Percentiles rank a stretch among this genome's conserved stretches.
Conservation (phyloP, 2,797 vertebrate species). For the Percopsis omiscomaycus region DNA sequence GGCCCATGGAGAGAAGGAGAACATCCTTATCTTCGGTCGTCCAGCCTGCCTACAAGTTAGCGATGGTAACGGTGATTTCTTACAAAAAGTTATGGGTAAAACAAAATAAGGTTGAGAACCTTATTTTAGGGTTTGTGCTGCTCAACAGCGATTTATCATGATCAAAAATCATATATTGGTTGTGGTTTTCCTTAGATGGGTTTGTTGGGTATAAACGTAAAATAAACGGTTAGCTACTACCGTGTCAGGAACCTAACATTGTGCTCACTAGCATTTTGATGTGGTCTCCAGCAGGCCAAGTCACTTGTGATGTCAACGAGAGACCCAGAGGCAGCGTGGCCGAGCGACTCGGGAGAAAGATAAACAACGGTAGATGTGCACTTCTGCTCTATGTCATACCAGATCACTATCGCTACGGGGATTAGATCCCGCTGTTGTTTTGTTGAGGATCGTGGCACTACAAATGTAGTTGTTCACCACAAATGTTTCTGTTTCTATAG, state of each 20-base stretch:
- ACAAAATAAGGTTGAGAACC: neutral
- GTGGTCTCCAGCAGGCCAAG: conserved; percentile 28
- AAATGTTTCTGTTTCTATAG: conserved; percentile 31
- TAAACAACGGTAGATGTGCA: conserved; percentile 48
- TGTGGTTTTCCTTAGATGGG: no score
- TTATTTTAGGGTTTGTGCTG: neutral
- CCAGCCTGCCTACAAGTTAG: conserved; percentile 67
- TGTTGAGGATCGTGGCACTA: no score
- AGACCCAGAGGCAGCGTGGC: conserved; percentile 50
- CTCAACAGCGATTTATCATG: no score
- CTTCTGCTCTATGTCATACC: neutral
- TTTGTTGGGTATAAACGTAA: no score
- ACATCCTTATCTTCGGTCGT: conserved; percentile 71
- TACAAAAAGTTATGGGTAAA: no score
- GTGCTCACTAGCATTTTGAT: neutral
- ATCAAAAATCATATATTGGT: no score
- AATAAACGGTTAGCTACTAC: neutral
- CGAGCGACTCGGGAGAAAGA: conserved; percentile 67
- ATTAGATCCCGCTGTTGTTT: neutral
- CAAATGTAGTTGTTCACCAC: no score
- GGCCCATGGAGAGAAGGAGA: conserved; percentile 83
- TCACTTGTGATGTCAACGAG: conserved; percentile 39
- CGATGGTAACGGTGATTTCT: conserved; percentile 71
- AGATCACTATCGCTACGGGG: no score
- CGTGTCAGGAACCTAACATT: neutral